A percentile compares a stretch with the other conserved stretches of the same genome.
Conservation (phyloP, 2,113 vertebrate genomes). For the Dendrocopos noguchii region DNA sequence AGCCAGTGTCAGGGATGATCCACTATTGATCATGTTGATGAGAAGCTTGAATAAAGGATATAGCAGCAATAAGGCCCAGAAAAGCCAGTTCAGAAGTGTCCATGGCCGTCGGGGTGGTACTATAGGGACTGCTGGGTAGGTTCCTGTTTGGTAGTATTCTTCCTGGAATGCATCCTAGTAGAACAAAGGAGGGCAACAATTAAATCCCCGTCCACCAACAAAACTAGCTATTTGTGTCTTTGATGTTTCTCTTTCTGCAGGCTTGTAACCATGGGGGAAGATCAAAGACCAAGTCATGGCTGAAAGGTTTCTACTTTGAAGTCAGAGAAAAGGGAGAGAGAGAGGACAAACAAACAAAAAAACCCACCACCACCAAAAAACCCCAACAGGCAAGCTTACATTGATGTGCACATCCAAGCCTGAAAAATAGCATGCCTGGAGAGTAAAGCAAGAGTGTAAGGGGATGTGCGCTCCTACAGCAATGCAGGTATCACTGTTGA, state of each 20-base stretch:
- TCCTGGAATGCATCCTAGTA: constrained; percentile 92
- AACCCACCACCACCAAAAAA: too few species aligned
- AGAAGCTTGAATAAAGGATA: constrained; percentile 87
- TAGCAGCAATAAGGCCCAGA: constrained; percentile 88
- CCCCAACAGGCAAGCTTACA: too few species aligned
- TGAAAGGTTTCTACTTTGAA: constrained; percentile 15
- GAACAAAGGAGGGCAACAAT: constrained; percentile 19
- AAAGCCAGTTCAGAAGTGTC: constrained; percentile 91
- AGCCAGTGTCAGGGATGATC: constrained; percentile 84
- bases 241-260: neutral
- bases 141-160: constrained; percentile 83
- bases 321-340: neutral
- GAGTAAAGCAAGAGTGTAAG: neutral
- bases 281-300: neutral
- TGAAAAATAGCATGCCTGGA: neutral
- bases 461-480: neutral
- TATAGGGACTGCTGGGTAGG: constrained; percentile 81
- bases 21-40: constrained; percentile 81
- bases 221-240: neutral
- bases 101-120: constrained; percentile 81
- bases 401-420: neutral
- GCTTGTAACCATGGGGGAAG: neutral
- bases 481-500: neutral
- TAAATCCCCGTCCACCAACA: neutral
- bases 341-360: neutral